A percentile compares a stretch with the other conserved stretches of the same genome.
Conservation (phyloP, 2,888 invertebrate species). For the Athalia circularis region DNA sequence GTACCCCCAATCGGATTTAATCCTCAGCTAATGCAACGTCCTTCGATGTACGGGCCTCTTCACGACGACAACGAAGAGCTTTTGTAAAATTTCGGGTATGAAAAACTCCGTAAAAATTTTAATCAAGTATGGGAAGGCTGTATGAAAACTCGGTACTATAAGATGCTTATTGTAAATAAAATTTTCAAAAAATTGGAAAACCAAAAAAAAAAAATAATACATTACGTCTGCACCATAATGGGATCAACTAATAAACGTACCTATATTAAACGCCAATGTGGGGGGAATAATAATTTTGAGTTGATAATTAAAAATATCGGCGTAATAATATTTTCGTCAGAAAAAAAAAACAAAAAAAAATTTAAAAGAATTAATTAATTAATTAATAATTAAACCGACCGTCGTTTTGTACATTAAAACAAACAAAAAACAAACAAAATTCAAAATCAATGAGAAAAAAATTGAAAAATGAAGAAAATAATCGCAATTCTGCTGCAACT, state of each 20-base stretch:
- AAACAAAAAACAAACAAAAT: too few relatives aligned
- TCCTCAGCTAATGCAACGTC: conserved; percentile 59
- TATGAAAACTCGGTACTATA: conserved; percentile 11
- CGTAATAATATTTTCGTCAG: too few relatives aligned
- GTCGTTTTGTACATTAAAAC: too few relatives aligned
- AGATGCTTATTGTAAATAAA: conserved; percentile 42
- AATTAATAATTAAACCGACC: too few relatives aligned
- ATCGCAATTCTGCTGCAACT: conserved; percentile 49
- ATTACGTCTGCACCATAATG: conserved; percentile 27
- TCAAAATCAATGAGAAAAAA: too few relatives aligned
- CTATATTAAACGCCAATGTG: neutral
- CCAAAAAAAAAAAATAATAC: conserved; percentile 10
- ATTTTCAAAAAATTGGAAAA: neutral
- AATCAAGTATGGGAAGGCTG: neutral
- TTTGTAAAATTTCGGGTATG: conserved; percentile 55
- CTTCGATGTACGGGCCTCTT: conserved; percentile 70
- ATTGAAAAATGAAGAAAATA: too few relatives aligned
- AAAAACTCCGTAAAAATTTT: too few relatives aligned
- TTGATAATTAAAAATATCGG: too few relatives aligned
- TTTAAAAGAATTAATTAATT: too few relatives aligned
- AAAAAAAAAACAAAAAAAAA: too few relatives aligned
- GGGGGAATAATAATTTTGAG: neutral
- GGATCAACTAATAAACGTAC: conserved; percentile 39
- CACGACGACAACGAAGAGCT: conserved; percentile 71
- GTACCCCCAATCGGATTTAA: neutral